Conservation (phyloP, 2,888 invertebrate species). For the Rhagophthalmus giganteus region DNA sequence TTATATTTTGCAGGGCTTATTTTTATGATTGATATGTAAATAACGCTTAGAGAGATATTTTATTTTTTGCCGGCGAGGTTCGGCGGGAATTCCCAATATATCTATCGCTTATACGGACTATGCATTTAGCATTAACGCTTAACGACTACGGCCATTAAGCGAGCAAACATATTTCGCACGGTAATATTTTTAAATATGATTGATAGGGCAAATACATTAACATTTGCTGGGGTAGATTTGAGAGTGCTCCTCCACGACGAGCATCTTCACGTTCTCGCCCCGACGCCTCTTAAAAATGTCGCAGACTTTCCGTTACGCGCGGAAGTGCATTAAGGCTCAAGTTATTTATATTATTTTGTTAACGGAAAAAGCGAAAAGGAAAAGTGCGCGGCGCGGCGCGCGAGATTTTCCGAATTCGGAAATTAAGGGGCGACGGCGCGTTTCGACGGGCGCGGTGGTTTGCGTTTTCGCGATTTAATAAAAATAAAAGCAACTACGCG, state of each 20-base stretch:
- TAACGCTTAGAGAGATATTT: constrained; percentile 20
- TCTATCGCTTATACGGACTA: constrained; percentile 15
- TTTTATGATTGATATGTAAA: constrained; percentile 43
- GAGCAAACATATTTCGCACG: constrained; percentile 24
- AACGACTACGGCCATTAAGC: constrained; percentile 21
- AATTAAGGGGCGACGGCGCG: neutral
- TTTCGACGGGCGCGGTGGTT: no score
- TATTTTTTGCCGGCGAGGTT: no score
- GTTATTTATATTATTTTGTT: constrained; percentile 12
- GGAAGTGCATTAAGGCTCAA: constrained; percentile 14
- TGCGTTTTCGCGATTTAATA: no score
- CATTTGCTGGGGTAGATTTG: constrained; percentile 26
- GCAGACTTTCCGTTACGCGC: constrained; percentile 5
- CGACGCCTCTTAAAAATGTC: constrained; percentile 18
- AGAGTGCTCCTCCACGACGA: constrained; percentile 17
- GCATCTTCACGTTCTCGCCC: constrained; percentile 10
- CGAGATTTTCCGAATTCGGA: no score
- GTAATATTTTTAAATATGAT: constrained; percentile 32
- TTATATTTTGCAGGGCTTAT: constrained; percentile 37
- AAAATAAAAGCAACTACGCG: no score
- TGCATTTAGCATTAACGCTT: constrained; percentile 20
- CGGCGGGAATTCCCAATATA: no score
- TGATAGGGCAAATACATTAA: constrained; percentile 34
- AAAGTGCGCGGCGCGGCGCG: no score
- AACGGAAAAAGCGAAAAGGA: no score